phyloP scores from a whole-genome alignment of 2,797 vertebrate genomes.

The Tragopan temminckii region DNA sequence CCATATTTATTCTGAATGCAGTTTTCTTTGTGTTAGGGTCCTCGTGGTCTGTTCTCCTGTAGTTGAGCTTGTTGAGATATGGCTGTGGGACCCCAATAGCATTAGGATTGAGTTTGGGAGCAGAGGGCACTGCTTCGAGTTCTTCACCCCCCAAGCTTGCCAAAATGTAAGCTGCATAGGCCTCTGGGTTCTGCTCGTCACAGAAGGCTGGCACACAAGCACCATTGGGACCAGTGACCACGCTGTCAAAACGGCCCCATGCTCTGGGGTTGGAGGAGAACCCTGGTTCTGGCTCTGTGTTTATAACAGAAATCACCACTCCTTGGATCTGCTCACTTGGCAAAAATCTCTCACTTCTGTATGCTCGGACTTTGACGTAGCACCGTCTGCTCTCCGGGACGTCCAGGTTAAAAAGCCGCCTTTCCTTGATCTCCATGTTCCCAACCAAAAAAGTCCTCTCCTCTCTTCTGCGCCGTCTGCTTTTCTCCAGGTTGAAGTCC shows the following conservation, averaged over 20 bases:
- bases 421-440: slow-evolving; percentile 98
- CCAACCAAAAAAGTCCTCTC: slow-evolving; percentile 96
- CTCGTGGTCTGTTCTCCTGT: slow-evolving; percentile 92
- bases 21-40: slow-evolving; percentile 92
- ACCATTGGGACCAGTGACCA: slow-evolving; percentile 91
- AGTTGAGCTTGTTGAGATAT: slow-evolving; percentile 92
- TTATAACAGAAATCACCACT: slow-evolving; percentile 93
- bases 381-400: slow-evolving; percentile 96
- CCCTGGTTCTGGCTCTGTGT: slow-evolving; percentile 92
- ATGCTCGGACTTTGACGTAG: slow-evolving; percentile 94
- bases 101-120: slow-evolving; percentile 92
- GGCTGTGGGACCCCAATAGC: slow-evolving; percentile 93
- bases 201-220: slow-evolving; percentile 97
- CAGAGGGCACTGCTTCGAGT: slow-evolving; percentile 91
- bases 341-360: slow-evolving; percentile 94
- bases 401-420: slow-evolving; percentile 95
- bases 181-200: slow-evolving; percentile 90
- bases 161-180: slow-evolving; percentile 93
- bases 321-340: slow-evolving; percentile 95
- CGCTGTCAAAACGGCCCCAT: slow-evolving; percentile 97
- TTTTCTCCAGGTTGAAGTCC: slow-evolving; percentile 88
- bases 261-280: slow-evolving; percentile 94
- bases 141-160: slow-evolving; percentile 96
- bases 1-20: slow-evolving; percentile 93
- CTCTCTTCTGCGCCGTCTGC: slow-evolving; percentile 89